Conservation (phyloP, 2,888 invertebrate species). For the Drosophila kuntzei region DNA sequence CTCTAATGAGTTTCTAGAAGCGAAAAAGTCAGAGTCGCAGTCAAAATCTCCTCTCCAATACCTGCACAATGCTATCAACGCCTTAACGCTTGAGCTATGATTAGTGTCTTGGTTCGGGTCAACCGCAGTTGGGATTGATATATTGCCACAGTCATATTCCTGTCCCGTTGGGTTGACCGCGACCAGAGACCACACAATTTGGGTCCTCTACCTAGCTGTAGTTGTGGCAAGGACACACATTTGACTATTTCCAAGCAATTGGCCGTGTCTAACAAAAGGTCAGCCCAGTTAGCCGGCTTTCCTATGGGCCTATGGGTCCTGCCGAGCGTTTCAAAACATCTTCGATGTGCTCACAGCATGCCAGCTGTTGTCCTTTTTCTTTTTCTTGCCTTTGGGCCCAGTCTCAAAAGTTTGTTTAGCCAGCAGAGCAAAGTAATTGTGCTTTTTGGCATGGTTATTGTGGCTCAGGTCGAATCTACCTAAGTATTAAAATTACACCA, state of each 20-base stretch:
- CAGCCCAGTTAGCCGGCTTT: conserved; percentile 31
- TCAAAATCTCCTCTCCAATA: conserved; percentile 3
- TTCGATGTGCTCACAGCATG: conserved; percentile 55
- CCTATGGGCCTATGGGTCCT: conserved; percentile 45
- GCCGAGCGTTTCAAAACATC: conserved; percentile 60
- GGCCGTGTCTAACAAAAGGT: conserved; percentile 71
- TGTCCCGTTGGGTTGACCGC: conserved; percentile 43
- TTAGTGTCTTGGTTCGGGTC: conserved; percentile 73
- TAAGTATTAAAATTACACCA: conserved; percentile 8
- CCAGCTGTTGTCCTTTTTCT: conserved; percentile 71
- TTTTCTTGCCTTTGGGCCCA: conserved; percentile 19
- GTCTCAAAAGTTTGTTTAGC: conserved; percentile 54
- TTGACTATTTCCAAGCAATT: conserved; percentile 71
- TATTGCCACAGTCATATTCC: conserved; percentile 45
- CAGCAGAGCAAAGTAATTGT: conserved; percentile 55
- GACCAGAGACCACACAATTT: conserved; percentile 72
- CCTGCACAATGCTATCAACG: conserved; percentile 60
- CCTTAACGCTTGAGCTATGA: conserved; percentile 76
- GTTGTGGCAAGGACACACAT: conserved; percentile 21
- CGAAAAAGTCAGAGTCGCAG: conserved; percentile 40
- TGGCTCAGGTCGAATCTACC: conserved; percentile 41
- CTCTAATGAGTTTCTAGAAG: conserved; percentile 74
- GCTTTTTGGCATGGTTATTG: conserved; percentile 54
- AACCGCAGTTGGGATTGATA: conserved; percentile 74
- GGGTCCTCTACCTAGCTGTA: conserved; percentile 30